These are phyloP conservation scores for Megathymus violae DNA, from an alignment of 1,140 invertebrate species.

Conservation along the genomic window DNA sequence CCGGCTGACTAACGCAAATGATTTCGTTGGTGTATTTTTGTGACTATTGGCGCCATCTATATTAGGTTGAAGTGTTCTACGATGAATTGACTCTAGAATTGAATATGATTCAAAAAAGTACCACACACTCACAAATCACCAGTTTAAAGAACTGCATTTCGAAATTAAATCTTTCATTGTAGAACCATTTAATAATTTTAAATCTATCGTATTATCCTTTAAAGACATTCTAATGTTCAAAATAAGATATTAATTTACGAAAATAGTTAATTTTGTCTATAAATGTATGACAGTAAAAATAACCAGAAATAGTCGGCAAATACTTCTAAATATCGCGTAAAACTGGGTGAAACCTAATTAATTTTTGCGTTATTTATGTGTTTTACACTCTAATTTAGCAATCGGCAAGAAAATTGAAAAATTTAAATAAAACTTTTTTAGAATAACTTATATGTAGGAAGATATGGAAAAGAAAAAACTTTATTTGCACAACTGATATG, in stretches of 20 bases:
- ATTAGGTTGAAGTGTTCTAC: background rate
- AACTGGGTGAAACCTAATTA: too few relatives aligned
- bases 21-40: background rate
- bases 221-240: slow-evolving; percentile 8
- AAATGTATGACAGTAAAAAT: too few relatives aligned
- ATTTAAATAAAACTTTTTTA: background rate
- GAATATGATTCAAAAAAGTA: too few relatives aligned
- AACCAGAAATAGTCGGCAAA: too few relatives aligned
- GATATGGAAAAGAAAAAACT: background rate
- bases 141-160: slow-evolving; percentile 1
- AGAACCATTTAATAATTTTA: slow-evolving; percentile 1
- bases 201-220: background rate
- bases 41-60: background rate
- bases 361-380: background rate
- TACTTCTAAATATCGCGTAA: too few relatives aligned
- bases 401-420: slow-evolving; percentile 1
- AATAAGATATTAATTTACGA: too few relatives aligned
- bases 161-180: slow-evolving; percentile 2
- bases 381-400: background rate
- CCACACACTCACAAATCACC: too few relatives aligned
- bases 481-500: slow-evolving; percentile 19
- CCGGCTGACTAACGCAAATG: background rate
- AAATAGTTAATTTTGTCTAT: too few relatives aligned
- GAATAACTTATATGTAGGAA: slow-evolving; percentile 8
- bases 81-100: background rate